Base-by-base conservation (phyloP, 2,888 invertebrate species). In the Luffia ferchaultella region DNA sequence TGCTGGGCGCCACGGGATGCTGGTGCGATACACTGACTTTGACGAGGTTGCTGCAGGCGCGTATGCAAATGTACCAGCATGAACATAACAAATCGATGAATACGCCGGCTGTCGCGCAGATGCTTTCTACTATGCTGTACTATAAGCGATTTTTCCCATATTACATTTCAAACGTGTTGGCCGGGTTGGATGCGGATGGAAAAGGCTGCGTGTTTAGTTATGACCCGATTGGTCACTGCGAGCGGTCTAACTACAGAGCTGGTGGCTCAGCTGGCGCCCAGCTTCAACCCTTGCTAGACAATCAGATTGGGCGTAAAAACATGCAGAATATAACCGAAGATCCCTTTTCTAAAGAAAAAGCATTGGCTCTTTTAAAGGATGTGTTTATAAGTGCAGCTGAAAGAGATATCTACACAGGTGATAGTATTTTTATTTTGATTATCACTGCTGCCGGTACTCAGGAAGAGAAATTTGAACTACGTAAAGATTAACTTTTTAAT, bases 71-170 rank as follows among this genome's bases (percentile, higher is more conserved):
- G 92, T 98, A 97, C 66, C 88, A 92, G 58, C 96, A 98, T 68
- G 94, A 96, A 58, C 98, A 98, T 76, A 92, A 95, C 67, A 96
- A 95, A 75, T 85, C 88, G 1, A 98, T 98, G 95, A 87, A 93
- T 1, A 95, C 98, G 0, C 90, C 93, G 49, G 97, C 98, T 1
- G 89, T 95, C 2, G 96, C 98, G 2, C 97, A 98, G 76, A 93
- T 99, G 93, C 78, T 99, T 16, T 95, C 98, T 1, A 97, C 96
- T 2, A 92, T 97, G 86, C 85, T 99, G 60, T 99, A 99, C 70
- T 93, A 96, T 72, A 94, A 96, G 63, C 89, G 99, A 51, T 99
- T 99, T 79, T 99, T 99, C 77, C 99, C 99, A 0, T 98, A 98
- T 73, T 99, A 98, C 68, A 93, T 98, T 18, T 94, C 95, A 20